Conservation (phyloP, 2,797 vertebrate genomes). For the Premnoplex brunnescens region DNA sequence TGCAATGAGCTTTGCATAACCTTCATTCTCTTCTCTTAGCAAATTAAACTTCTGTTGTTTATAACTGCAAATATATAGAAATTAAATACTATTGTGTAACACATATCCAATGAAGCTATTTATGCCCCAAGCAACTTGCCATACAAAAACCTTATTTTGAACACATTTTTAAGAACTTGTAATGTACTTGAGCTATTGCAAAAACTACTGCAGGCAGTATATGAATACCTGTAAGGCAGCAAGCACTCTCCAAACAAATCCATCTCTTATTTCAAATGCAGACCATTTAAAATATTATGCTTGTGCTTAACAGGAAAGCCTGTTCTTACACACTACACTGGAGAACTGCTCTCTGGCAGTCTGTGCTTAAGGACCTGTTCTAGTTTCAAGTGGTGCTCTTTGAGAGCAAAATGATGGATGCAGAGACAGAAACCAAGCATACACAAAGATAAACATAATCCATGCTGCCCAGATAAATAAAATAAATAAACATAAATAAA, state of each 20-base stretch:
- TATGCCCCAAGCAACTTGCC: not conserved
- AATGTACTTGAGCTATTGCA: not conserved
- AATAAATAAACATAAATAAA: not conserved
- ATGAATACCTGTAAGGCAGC: not conserved
- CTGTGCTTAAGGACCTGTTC: not conserved
- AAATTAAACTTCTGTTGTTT: conserved; percentile 99
- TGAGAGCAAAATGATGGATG: not conserved
- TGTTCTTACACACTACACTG: not conserved
- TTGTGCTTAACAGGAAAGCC: not conserved
- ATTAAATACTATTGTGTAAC: not conserved
- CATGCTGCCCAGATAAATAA: not conserved
- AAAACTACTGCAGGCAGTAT: not conserved
- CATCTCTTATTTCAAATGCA: not conserved
- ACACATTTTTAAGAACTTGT: not conserved
- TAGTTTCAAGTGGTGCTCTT: not conserved
- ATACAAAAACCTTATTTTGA: not conserved
- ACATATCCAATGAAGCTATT: not conserved
- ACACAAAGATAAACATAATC: not conserved
- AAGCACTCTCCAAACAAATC: not conserved
- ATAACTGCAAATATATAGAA: conserved; percentile 84
- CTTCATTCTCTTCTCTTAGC: conserved; percentile 97
- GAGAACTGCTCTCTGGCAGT: not conserved
- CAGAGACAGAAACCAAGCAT: not conserved
- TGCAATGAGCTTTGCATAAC: conserved; percentile 96
- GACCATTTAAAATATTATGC: not conserved